phyloP scores from a whole-genome alignment of 2,113 vertebrate genomes.

The Brevimyrus niger region DNA sequence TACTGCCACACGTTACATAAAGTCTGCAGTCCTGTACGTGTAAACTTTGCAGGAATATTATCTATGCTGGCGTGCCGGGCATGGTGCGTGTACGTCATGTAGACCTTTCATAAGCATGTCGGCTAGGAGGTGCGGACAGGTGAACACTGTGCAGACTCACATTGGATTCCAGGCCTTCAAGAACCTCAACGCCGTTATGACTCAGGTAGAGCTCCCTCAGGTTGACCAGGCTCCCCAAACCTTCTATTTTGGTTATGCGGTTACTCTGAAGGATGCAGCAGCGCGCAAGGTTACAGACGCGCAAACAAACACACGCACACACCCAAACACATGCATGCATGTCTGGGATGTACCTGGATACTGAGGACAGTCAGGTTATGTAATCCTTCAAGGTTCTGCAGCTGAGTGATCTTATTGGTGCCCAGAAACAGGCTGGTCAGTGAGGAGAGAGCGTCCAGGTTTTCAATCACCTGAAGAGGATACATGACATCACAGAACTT shows the following conservation, averaged over 20 bases:
- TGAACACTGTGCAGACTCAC: constrained; percentile 60
- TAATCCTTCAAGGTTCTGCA: constrained; percentile 88
- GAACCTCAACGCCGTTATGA: constrained; percentile 94
- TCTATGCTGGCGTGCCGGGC: not conserved
- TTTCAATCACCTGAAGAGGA: constrained; percentile 77
- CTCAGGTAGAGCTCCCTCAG: constrained; percentile 90
- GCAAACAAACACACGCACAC: not conserved
- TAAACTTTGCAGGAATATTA: not conserved
- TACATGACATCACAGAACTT: not conserved
- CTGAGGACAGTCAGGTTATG: constrained; percentile 87
- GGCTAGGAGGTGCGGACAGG: not conserved
- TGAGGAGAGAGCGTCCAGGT: constrained; percentile 72
- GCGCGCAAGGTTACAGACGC: not conserved
- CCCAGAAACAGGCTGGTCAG: constrained; percentile 92
- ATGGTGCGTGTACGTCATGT: not conserved
- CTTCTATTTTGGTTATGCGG: constrained; percentile 93
- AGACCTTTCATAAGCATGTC: not conserved
- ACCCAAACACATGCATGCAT: not conserved
- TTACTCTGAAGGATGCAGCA: constrained; percentile 71
- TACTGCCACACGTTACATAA: not conserved
- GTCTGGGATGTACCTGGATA: constrained; percentile 74
- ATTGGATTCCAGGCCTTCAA: constrained; percentile 95
- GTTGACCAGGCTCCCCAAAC: constrained; percentile 80
- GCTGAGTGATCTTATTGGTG: constrained; percentile 95
- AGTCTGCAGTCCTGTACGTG: not conserved